Percentiles rank a stretch among this genome's conserved stretches.
These are phyloP conservation scores for Tenodera sinensis DNA, from an alignment of 2,888 invertebrate genomes.

Conservation along the genomic window DNA sequence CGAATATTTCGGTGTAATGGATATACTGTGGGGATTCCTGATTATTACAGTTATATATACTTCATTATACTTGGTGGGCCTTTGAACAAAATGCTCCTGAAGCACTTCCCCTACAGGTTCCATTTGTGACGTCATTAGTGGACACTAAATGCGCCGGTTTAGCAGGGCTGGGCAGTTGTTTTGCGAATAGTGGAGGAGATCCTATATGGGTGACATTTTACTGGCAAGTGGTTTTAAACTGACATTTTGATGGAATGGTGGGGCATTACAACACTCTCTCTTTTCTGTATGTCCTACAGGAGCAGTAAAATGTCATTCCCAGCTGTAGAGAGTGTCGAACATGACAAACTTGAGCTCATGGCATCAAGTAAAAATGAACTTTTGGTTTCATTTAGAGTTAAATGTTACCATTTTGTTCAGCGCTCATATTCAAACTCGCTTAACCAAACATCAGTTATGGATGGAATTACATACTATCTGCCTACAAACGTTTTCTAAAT, in stretches of 20 bases:
- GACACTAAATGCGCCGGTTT: neutral
- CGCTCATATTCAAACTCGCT: too few relatives aligned
- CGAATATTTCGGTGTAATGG: too few relatives aligned
- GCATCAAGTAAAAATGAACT: too few relatives aligned
- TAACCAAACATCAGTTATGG: too few relatives aligned
- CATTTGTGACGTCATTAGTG: neutral
- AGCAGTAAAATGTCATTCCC: neutral
- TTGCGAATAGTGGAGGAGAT: neutral
- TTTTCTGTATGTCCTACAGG: neutral
- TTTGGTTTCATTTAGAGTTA: too few relatives aligned
- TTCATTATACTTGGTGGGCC: neutral
- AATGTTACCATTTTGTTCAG: too few relatives aligned
- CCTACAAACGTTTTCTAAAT: too few relatives aligned
- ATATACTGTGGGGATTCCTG: too few relatives aligned
- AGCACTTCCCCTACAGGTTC: neutral
- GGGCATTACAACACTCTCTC: neutral
- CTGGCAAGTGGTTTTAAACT: neutral
- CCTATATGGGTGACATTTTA: slow-evolving; percentile 2
- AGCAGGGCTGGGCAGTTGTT: neutral
- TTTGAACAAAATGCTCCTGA: neutral
- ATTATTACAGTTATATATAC: too few relatives aligned
- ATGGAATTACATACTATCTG: too few relatives aligned
- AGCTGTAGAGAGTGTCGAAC: neutral
- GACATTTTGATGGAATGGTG: slow-evolving; percentile 7
- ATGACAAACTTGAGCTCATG: neutral